Percentiles rank a stretch among this genome's conserved stretches.
Evolutionary conservation across 2,797 vertebrate species (phyloP).

Genomic region (Pangasius sanitwongsei): DNA sequence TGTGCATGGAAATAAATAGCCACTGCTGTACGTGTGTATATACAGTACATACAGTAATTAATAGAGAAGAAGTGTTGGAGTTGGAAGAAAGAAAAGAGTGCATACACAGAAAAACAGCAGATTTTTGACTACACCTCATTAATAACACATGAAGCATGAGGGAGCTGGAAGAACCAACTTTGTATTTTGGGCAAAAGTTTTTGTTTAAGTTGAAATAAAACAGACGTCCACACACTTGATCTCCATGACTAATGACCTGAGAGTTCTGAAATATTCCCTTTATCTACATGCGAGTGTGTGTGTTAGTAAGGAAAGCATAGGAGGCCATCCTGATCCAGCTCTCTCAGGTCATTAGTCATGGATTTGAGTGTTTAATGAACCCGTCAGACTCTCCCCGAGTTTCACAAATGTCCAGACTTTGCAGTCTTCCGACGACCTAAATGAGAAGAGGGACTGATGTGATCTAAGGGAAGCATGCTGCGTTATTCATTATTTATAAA

Average conservation of each 20-base stretch:
- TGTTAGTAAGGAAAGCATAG: constrained; percentile 55
- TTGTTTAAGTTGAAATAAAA: constrained; percentile 37
- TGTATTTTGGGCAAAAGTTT: constrained; percentile 24
- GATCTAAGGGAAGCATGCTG: neutral
- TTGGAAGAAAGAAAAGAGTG: constrained; percentile 58
- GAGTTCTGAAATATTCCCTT: constrained; percentile 15
- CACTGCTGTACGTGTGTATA: neutral
- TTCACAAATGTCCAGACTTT: constrained; percentile 33
- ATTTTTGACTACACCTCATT: constrained; percentile 41
- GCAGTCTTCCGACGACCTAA: constrained; percentile 18
- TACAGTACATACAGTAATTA: neutral
- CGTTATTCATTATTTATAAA: constrained; percentile 38
- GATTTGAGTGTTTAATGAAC: constrained; percentile 55
- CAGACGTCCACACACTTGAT: constrained; percentile 21
- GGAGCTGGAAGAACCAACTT: constrained; percentile 53
- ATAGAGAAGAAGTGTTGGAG: neutral
- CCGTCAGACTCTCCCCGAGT: constrained; percentile 23
- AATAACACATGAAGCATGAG: constrained; percentile 42
- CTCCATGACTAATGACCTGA: constrained; percentile 35
- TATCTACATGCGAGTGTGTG: neutral
- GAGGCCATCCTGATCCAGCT: constrained; percentile 26
- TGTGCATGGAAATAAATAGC: constrained; percentile 50
- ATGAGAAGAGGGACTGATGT: constrained; percentile 14
- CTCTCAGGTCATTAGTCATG: constrained; percentile 49
- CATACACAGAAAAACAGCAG: constrained; percentile 44